Evolutionary conservation across 1,140 invertebrate species (phyloP).

Genomic region (Ostrea edulis): DNA sequence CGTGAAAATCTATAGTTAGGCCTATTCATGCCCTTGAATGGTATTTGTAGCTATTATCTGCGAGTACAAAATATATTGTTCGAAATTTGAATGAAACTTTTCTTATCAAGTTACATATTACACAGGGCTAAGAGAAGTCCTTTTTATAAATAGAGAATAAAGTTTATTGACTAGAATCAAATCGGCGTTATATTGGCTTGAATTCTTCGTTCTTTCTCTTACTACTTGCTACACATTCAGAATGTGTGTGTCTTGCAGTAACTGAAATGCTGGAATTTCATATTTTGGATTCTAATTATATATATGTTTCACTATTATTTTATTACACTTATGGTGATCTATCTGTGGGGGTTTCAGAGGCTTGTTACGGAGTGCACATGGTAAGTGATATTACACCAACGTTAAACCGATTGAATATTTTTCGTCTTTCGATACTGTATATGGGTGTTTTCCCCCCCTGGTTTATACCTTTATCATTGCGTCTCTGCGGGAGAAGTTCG

Average conservation of each 20-base stretch:
- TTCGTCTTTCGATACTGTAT: too few relatives aligned
- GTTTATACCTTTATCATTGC: too few relatives aligned
- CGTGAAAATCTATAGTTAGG: slow-evolving; percentile 73
- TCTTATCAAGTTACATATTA: slow-evolving; percentile 74
- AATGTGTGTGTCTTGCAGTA: not conserved
- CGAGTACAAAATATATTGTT: slow-evolving; percentile 73
- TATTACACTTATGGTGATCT: not conserved
- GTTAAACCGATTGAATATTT: not conserved
- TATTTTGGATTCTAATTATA: not conserved
- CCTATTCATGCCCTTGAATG: slow-evolving; percentile 67
- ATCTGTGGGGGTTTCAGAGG: not conserved
- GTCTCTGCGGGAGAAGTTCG: too few relatives aligned
- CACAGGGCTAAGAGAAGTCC: slow-evolving; percentile 61
- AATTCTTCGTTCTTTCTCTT: slow-evolving; percentile 7
- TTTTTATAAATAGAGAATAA: slow-evolving; percentile 60
- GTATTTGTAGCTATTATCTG: slow-evolving; percentile 72
- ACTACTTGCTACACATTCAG: slow-evolving; percentile 31
- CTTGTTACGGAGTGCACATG: not conserved
- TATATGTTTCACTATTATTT: not conserved
- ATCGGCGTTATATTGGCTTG: slow-evolving; percentile 31
- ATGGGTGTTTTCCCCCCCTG: too few relatives aligned
- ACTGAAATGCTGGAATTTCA: not conserved
- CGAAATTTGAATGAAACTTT: slow-evolving; percentile 73
- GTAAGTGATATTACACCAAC: not conserved
- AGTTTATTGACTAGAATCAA: slow-evolving; percentile 60